These are phyloP conservation scores for Bombus breviceps DNA, from an alignment of 1,140 invertebrate genomes.

Conservation along the genomic window DNA sequence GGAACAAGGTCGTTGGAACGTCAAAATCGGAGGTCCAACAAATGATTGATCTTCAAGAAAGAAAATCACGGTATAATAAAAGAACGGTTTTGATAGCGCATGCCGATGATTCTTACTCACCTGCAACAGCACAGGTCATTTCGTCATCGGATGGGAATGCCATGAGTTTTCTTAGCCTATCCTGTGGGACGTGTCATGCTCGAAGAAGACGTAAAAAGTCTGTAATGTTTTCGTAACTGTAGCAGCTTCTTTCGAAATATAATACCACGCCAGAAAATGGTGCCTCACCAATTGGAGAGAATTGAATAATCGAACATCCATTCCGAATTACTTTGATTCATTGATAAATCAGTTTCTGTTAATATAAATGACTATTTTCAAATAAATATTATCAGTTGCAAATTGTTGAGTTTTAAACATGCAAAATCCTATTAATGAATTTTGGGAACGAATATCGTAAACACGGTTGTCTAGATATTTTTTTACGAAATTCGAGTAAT, in stretches of 20 bases:
- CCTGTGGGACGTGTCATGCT: background rate
- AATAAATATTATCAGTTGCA: too few relatives aligned
- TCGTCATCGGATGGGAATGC: slow-evolving; percentile 60
- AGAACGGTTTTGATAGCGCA: slow-evolving; percentile 63
- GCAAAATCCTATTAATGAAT: background rate
- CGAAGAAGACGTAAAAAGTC: background rate
- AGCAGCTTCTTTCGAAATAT: background rate
- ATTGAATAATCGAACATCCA: background rate
- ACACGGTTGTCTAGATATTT: too few relatives aligned
- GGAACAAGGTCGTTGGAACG: background rate
- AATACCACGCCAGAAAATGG: background rate
- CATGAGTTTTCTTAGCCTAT: slow-evolving; percentile 31
- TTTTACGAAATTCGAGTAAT: too few relatives aligned
- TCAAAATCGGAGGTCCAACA: slow-evolving; percentile 1
- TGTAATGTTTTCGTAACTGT: slow-evolving; percentile 35
- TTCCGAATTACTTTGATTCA: background rate
- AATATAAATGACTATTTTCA: background rate
- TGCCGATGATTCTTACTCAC: slow-evolving; percentile 56
- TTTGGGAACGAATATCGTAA: background rate
- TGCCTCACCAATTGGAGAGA: background rate
- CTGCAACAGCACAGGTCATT: slow-evolving; percentile 63
- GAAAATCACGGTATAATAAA: slow-evolving; percentile 43
- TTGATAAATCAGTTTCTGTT: too few relatives aligned
- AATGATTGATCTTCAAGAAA: slow-evolving; percentile 41
- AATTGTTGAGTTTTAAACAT: background rate